Percentiles rank a stretch among this genome's conserved stretches.
Evolutionary conservation across 2,888 invertebrate species (phyloP).

Genomic region (Pandemis corylana): DNA sequence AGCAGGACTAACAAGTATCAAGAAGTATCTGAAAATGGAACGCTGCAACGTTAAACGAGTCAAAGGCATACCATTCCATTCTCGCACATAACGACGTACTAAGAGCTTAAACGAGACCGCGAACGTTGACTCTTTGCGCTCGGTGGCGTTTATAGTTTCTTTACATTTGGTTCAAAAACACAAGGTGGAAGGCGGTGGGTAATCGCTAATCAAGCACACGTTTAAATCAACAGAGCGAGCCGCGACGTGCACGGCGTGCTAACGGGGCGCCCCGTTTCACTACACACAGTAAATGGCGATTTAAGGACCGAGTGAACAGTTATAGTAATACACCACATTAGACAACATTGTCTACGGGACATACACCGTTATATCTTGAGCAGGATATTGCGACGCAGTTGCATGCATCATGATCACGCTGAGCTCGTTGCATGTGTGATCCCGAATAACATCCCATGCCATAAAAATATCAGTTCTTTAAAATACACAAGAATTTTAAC

Average conservation of each 20-base stretch:
- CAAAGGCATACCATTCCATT: background rate
- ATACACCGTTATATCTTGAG: no score
- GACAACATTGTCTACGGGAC: no score
- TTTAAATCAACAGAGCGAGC: slow-evolving; percentile 49
- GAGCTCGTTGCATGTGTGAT: no score
- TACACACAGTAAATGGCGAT: background rate
- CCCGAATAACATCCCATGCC: no score
- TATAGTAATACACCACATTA: no score
- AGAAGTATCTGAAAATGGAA: background rate
- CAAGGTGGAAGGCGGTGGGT: slow-evolving; percentile 31
- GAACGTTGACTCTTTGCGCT: background rate
- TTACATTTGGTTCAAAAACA: background rate
- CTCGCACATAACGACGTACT: background rate
- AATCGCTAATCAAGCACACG: slow-evolving; percentile 53
- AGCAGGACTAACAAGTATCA: no score
- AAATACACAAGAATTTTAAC: no score
- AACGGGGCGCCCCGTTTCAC: slow-evolving; percentile 20
- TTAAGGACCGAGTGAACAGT: background rate
- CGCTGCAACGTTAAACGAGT: background rate
- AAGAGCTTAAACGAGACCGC: background rate
- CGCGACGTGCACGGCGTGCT: slow-evolving; percentile 30
- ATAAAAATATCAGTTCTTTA: no score
- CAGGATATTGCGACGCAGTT: no score
- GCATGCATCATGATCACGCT: no score
- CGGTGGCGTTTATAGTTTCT: slow-evolving; percentile 1